Percentiles rank a stretch among this genome's conserved stretches.
Conservation (phyloP, 2,888 invertebrate genomes). For the Dendrolimus houi region DNA sequence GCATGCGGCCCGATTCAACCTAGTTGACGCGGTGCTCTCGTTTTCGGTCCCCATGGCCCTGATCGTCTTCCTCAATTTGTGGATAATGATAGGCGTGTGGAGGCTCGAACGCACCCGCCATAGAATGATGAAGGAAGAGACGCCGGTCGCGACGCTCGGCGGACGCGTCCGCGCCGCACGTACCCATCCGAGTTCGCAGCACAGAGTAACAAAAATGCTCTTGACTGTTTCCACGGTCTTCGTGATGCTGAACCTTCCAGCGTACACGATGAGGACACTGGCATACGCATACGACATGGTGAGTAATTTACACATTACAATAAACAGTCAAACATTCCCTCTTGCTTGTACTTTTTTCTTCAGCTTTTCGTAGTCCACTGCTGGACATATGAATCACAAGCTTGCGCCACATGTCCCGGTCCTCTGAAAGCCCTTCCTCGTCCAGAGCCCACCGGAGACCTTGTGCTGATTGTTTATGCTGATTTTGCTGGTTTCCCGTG, state of each 20-base stretch:
- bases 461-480: no score
- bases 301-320: conserved; percentile 29
- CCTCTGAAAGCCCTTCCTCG: no score
- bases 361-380: no score
- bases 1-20: conserved; percentile 79
- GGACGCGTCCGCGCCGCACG: conserved; percentile 24
- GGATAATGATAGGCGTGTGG: conserved; percentile 82
- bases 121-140: conserved; percentile 34
- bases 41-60: conserved; percentile 83
- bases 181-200: conserved; percentile 67
- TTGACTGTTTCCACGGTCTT: conserved; percentile 88
- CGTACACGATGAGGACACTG: conserved; percentile 81
- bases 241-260: conserved; percentile 85
- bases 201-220: conserved; percentile 88
- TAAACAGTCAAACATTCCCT: no score
- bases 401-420: no score
- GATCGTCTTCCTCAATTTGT: conserved; percentile 82
- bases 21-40: conserved; percentile 82
- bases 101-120: conserved; percentile 67
- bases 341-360: no score
- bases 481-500: no score
- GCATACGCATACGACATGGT: conserved; percentile 75
- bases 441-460: no score
- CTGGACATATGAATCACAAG: no score
- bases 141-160: conserved; percentile 1